Evolutionary conservation across 2,797 vertebrate species (phyloP), one percentile per base, ranked within the genome.

Genomic region (Mallotus villosus): DNA sequence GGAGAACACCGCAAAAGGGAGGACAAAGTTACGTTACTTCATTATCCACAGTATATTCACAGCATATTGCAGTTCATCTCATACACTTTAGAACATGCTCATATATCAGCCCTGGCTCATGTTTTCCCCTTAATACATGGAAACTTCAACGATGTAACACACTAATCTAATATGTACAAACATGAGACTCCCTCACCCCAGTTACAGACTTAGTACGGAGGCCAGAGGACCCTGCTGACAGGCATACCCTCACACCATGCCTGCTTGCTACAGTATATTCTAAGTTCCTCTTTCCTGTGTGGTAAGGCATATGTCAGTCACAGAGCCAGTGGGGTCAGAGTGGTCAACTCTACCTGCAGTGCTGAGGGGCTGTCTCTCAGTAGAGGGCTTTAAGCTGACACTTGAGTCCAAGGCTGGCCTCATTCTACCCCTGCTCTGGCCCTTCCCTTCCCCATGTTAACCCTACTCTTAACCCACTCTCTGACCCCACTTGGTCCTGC

Each of bases 351-450:
- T 14, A 59, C 32, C 53, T 41, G 63, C 55, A n/a, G 25, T 12
- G 68, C 46, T 49, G 24, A 24, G 37, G 17, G 16, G 25, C 61
- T 29, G 21, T 24, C 53, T 61, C 67, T 41, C 66, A 57, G 67
- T 41, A 68, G 72, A 68, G 27, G 59, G 41, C 21, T n/a, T 67
- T n/a, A 24, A 37, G n/a, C 34, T 73, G 65, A 53, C 25, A 67
- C 7, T n/a, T 41, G 51, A 66, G 70, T 63, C 22, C 63, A 11
- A 11, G 32, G 49, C 61, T 71, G 22, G 9, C 21, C 63, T 21
- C 6, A n/a, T 49, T 22, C 29, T 17, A 14, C 24, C 2, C 27
- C 61, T 32, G 3, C 17, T 14, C 27, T 55, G 3, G 27, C 41
- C 24, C 59, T 62, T 5, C 19, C 19, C 19, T 55, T 17, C 16